A percentile compares a stretch with the other conserved stretches of the same genome.
Conservation (phyloP, 1,140 invertebrate genomes). For the Zaprionus vittiger region DNA sequence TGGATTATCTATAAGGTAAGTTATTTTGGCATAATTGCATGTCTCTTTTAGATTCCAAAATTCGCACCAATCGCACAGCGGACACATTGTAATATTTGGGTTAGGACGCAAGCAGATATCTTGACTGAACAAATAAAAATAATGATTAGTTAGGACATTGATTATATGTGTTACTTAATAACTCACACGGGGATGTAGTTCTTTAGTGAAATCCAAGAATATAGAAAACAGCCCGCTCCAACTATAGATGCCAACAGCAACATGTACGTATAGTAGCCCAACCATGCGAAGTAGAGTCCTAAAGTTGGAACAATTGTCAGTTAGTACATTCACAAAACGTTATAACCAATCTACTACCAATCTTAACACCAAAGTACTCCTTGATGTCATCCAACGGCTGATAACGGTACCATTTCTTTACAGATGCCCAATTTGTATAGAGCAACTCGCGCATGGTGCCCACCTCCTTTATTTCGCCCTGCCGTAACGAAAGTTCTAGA, state of each 20-base stretch:
- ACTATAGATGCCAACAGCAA: constrained; percentile 94
- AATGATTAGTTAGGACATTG: not conserved
- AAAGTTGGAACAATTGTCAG: not conserved
- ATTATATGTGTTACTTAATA: not conserved
- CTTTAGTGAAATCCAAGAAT: constrained; percentile 90
- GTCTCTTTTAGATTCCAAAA: constrained; percentile 95
- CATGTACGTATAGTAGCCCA: constrained; percentile 98
- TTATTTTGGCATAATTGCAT: constrained; percentile 93
- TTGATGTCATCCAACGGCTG: constrained; percentile 95
- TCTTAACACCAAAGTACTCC: constrained; percentile 97
- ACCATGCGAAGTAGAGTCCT: constrained; percentile 96
- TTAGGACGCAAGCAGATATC: constrained; percentile 91
- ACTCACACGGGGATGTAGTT: constrained; percentile 90
- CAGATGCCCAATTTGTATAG: constrained; percentile 93
- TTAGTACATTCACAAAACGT: too few relatives aligned
- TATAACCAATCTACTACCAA: constrained; percentile 85
- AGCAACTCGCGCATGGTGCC: constrained; percentile 91
- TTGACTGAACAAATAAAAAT: constrained; percentile 86
- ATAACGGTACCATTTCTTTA: constrained; percentile 92
- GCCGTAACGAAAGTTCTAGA: constrained; percentile 52
- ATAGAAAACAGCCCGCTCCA: constrained; percentile 92
- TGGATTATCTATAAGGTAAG: constrained; percentile 97
- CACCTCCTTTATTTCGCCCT: constrained; percentile 89
- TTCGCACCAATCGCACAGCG: constrained; percentile 94
- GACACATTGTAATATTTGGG: constrained; percentile 90